A percentile compares a stretch with the other conserved stretches of the same genome.
Evolutionary conservation across 1,140 invertebrate genomes (phyloP).

Genomic region (Leptonema lineaticorne): DNA sequence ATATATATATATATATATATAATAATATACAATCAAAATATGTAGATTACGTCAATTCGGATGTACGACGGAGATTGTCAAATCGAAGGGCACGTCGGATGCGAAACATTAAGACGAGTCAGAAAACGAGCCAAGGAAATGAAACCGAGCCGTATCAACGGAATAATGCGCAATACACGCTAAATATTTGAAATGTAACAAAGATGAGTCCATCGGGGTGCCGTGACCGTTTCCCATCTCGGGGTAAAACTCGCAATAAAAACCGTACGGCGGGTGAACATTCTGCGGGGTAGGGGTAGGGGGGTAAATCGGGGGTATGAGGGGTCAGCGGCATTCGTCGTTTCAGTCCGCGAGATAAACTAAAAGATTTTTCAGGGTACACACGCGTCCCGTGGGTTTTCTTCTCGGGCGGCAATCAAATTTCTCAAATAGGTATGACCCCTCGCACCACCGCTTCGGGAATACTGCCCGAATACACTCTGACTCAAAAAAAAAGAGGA

Average conservation of each 20-base stretch:
- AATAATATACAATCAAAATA: no score
- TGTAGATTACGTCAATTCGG: background rate
- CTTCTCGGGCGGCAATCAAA: conserved; percentile 32
- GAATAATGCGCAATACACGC: conserved; percentile 12
- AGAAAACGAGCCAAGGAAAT: conserved; percentile 4
- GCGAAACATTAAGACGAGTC: no score
- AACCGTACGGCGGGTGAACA: no score
- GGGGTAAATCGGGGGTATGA: no score
- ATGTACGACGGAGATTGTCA: background rate
- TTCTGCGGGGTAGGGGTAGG: no score
- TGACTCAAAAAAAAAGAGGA: conserved; percentile 15
- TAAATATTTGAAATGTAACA: conserved; percentile 31
- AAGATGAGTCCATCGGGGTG: conserved; percentile 18
- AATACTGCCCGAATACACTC: background rate
- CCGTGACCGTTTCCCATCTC: conserved; percentile 11
- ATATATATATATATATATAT: no score
- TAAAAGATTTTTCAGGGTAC: conserved; percentile 29
- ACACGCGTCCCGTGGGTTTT: conserved; percentile 23
- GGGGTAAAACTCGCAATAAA: conserved; percentile 26
- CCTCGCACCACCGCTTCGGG: conserved; percentile 23
- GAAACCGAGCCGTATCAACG: background rate
- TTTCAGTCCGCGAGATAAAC: conserved; percentile 28
- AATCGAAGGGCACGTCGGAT: background rate
- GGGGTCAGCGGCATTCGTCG: conserved; percentile 18
- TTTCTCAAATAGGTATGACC: conserved; percentile 35